Conservation (phyloP, 1,140 invertebrate species). For the Amyelois transitella region DNA sequence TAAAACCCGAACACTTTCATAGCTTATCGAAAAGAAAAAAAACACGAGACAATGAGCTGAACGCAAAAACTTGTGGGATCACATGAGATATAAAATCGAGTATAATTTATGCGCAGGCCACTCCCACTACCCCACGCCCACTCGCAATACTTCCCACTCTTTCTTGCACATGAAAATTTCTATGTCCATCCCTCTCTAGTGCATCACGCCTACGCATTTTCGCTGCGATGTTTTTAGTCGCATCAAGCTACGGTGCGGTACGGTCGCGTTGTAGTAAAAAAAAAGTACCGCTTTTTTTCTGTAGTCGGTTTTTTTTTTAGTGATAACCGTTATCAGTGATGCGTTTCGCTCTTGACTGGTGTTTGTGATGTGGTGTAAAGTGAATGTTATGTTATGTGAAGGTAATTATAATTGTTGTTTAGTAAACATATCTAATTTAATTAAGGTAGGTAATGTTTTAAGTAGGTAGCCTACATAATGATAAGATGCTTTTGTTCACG, state of each 20-base stretch:
- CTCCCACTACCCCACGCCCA: slow-evolving; percentile 50
- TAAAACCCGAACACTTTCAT: slow-evolving; percentile 30
- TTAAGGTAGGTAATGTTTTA: too few relatives aligned
- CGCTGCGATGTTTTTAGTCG: slow-evolving; percentile 63
- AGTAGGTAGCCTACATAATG: too few relatives aligned
- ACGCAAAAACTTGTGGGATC: slow-evolving; percentile 41
- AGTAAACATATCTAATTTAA: neutral
- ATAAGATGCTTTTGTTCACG: too few relatives aligned
- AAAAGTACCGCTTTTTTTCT: slow-evolving; percentile 32
- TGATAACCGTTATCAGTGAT: slow-evolving; percentile 36
- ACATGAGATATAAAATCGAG: slow-evolving; percentile 44
- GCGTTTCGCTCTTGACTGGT: slow-evolving; percentile 30
- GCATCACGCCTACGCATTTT: slow-evolving; percentile 58
- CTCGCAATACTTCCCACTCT: slow-evolving; percentile 24
- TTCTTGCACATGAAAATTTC: slow-evolving; percentile 13
- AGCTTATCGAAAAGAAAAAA: slow-evolving; percentile 47
- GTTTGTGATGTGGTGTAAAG: slow-evolving; percentile 33
- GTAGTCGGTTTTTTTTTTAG: slow-evolving; percentile 12
- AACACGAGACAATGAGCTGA: slow-evolving; percentile 55
- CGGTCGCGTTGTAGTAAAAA: slow-evolving; percentile 36
- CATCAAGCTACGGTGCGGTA: slow-evolving; percentile 34
- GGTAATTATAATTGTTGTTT: slow-evolving; percentile 40
- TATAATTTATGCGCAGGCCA: slow-evolving; percentile 52
- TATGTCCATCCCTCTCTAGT: slow-evolving; percentile 41
- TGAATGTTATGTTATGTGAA: slow-evolving; percentile 39